Evolutionary conservation across 2,888 invertebrate genomes (phyloP), one percentile per base, ranked within the genome.

Genomic region (Drosophila fungiperda): DNA sequence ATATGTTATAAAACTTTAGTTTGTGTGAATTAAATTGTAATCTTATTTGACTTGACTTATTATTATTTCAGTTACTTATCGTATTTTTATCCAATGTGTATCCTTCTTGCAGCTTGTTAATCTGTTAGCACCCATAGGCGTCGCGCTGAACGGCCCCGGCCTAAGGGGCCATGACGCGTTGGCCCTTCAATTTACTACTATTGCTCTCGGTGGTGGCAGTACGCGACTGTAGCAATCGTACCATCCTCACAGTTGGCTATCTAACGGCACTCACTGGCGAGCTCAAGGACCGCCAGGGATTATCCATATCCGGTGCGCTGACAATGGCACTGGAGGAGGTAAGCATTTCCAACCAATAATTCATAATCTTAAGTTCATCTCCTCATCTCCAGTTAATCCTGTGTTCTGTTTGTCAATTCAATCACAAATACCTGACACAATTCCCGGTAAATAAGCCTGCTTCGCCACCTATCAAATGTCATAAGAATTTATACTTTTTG

Each of bases 291-390:
- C 95, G 97, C 77, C 97, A 97, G 93, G 98, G 98, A 26, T 95
- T 98, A 88, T 95, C 96, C 78, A 96, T 98, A 90, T 97, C 98
- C 61, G 99, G 99, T 67, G 99, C 98, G 62, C 95, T 99, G 82
- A 95, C 97, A 53, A 96, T 97, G 95, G 98, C 98, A 61, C 95
- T 98, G 67, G 96, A 97, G 84, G 95, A 97, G 94, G 97, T 98
- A 91, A 87, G 78, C 50, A 32, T 26, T 45, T 12, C 11, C 26
- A 26, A 23, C 7, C 4, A 26, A 58, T 29, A 20, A 38, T 12
- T 4, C 33, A 40, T 40, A 65, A 66, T 49, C 33, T 32, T 35
- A n/a, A 60, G 20, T 35, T 15, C 29, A 29, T 29, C 26, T 3
- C 1, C 15, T 32, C 23, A 29, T 11, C 4, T 7, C n/a, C 9